A percentile compares a stretch with the other conserved stretches of the same genome.
These are phyloP conservation scores for Dromaius novaehollandiae DNA, from an alignment of 2,113 vertebrate genomes.

Conservation along the genomic window DNA sequence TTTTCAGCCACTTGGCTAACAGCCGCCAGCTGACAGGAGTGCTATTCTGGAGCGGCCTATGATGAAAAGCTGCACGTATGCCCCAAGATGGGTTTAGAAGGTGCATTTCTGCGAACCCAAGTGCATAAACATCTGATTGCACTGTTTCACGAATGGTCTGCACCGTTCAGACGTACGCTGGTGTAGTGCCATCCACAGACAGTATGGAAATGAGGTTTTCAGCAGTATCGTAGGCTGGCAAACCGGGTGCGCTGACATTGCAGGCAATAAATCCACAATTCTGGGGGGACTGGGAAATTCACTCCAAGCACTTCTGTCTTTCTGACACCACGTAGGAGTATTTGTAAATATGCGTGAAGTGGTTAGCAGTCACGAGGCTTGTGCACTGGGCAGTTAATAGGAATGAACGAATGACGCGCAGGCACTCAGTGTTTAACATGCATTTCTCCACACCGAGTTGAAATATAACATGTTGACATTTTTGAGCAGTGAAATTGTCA, in stretches of 20 bases:
- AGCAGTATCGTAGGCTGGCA: not conserved
- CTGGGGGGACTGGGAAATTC: not conserved
- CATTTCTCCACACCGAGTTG: not conserved
- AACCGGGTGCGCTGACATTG: not conserved
- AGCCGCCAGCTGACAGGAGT: not conserved
- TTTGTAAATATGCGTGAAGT: fast-evolving
- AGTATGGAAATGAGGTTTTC: fast-evolving
- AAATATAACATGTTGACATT: not conserved
- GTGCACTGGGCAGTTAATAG: fast-evolving
- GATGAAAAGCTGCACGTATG: fast-evolving
- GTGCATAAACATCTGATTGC: fast-evolving
- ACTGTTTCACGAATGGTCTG: not conserved
- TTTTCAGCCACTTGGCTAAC: not conserved
- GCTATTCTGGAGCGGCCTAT: fast-evolving
- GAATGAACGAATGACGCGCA: not conserved
- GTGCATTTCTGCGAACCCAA: not conserved
- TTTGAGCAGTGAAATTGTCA: not conserved
- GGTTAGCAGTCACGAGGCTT: not conserved
- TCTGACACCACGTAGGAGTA: fast-evolving
- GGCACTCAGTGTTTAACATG: not conserved
- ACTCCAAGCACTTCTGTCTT: not conserved
- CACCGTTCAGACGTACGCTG: fast-evolving
- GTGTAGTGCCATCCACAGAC: fast-evolving
- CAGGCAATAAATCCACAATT: not conserved
- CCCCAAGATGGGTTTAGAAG: not conserved